phyloP scores from a whole-genome alignment of 2,113 vertebrate genomes.

The Ranitomeya imitator region DNA sequence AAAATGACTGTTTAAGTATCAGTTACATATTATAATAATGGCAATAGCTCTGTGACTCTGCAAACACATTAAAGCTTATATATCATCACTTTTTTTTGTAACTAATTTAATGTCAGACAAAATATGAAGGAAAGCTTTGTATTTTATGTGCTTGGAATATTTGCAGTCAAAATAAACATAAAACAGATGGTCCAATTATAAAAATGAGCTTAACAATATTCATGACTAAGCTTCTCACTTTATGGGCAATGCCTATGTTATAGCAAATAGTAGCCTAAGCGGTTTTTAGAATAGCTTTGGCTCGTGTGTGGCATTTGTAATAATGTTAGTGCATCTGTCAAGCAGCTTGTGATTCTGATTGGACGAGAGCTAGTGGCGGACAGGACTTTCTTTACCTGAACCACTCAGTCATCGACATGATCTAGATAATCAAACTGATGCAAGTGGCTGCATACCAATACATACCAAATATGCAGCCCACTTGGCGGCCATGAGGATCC shows the following conservation, averaged over 20 bases:
- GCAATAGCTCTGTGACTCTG: not conserved
- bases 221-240: not conserved
- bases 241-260: not conserved
- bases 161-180: not conserved
- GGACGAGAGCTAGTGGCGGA: not conserved
- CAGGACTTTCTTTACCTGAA: not conserved
- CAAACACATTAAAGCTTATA: constrained; percentile 37
- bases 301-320: not conserved
- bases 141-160: constrained; percentile 3
- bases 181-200: not conserved
- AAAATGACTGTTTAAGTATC: constrained; percentile 39
- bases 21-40: constrained; percentile 14
- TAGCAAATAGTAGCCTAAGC: not conserved
- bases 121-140: not conserved
- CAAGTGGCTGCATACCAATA: not conserved
- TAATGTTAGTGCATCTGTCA: not conserved
- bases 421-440: not conserved
- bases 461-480: not conserved
- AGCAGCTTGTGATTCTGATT: not conserved
- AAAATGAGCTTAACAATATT: not conserved
- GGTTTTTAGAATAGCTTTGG: not conserved
- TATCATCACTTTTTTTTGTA: not conserved
- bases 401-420: not conserved
- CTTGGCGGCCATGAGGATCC: not conserved
- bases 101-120: not conserved